phyloP scores from a whole-genome alignment of 2,113 vertebrate genomes.

The Alexandromys fortis region DNA sequence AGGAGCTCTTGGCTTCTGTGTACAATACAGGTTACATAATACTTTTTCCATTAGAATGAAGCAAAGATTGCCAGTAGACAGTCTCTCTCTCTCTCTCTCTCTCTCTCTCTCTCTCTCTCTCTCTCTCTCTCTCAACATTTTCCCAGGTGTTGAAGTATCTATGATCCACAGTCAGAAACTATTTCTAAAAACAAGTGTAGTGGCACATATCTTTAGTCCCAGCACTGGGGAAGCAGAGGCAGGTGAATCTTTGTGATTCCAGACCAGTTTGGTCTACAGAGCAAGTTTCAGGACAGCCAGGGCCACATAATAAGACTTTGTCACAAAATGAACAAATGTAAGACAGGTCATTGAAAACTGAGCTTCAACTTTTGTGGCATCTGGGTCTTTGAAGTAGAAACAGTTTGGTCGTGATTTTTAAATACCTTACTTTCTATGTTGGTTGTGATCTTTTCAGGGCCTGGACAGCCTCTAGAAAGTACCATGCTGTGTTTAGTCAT shows the following conservation, averaged over 20 bases:
- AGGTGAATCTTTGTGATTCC: not conserved
- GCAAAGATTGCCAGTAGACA: no score
- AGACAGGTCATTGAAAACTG: not conserved
- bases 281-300: not conserved
- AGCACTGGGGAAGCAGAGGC: not conserved
- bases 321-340: not conserved
- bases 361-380: not conserved
- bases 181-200: constrained; percentile 20
- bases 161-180: not conserved
- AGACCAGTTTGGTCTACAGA: not conserved
- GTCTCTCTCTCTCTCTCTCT: not conserved
- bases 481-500: not conserved
- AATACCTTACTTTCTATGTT: not conserved
- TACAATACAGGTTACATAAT: not conserved
- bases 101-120: not conserved
- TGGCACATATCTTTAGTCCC: not conserved
- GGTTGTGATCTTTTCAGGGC: not conserved
- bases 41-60: not conserved
- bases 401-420: not conserved
- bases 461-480: not conserved
- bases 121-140: not conserved
- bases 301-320: not conserved
- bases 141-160: not conserved
- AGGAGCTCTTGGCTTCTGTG: not conserved
- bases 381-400: not conserved